These are phyloP conservation scores for Glyptemys insculpta DNA, from an alignment of 2,797 vertebrate species.

Conservation along the genomic window DNA sequence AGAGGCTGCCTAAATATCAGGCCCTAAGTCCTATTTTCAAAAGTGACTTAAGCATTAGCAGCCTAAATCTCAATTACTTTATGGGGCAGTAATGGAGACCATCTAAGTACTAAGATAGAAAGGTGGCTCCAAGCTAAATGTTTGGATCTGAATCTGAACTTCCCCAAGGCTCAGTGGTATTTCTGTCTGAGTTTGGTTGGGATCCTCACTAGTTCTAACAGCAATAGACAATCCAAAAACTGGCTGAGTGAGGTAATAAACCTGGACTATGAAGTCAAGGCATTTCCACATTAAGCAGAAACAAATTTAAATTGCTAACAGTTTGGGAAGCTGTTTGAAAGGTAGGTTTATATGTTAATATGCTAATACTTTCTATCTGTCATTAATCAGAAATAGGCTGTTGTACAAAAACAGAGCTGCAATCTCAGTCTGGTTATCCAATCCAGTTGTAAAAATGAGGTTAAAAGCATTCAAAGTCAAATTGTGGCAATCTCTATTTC, in stretches of 20 bases:
- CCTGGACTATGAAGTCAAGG: slow-evolving; percentile 32
- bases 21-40: neutral
- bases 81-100: neutral
- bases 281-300: slow-evolving; percentile 45
- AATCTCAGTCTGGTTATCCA: slow-evolving; percentile 44
- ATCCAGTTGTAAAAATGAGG: slow-evolving; percentile 65
- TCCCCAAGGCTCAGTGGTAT: neutral
- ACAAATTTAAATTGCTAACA: slow-evolving; percentile 39
- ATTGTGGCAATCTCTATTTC: slow-evolving; percentile 44
- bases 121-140: neutral
- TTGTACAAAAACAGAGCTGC: slow-evolving; percentile 50
- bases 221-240: slow-evolving; percentile 40
- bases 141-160: neutral
- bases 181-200: neutral
- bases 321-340: slow-evolving; percentile 55
- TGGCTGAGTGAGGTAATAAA: slow-evolving; percentile 16
- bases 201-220: neutral
- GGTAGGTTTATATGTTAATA: neutral
- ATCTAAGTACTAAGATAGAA: neutral
- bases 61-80: neutral
- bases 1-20: no score
- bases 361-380: slow-evolving; percentile 58
- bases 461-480: slow-evolving; percentile 54
- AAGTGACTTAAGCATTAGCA: neutral
- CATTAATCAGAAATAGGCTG: slow-evolving; percentile 53